Percentiles rank a stretch among this genome's conserved stretches.
phyloP scores from a whole-genome alignment of 2,797 vertebrate species.

The Botia almorhae region DNA sequence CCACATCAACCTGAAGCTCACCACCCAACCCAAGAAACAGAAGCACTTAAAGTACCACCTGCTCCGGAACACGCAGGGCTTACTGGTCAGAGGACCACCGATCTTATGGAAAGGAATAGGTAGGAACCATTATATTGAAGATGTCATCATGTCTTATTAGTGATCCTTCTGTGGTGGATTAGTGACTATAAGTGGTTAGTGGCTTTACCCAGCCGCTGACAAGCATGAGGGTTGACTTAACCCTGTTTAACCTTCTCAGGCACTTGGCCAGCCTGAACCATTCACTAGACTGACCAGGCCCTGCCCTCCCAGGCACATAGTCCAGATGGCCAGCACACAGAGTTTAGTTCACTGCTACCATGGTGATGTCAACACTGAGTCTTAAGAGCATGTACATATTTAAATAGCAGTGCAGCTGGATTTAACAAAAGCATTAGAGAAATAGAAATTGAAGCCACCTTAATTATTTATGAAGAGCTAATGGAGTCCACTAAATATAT shows the following conservation, averaged over 20 bases:
- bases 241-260: background rate
- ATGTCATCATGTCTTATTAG: background rate
- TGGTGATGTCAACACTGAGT: slow-evolving; percentile 4
- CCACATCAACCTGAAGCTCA: slow-evolving; percentile 97
- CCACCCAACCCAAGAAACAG: slow-evolving; percentile 98
- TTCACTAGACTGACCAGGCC: background rate
- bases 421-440: background rate
- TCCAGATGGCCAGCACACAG: slow-evolving; percentile 13
- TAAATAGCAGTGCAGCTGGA: background rate
- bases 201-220: background rate
- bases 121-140: slow-evolving; percentile 66
- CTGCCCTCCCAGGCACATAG: slow-evolving; percentile 11
- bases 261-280: background rate
- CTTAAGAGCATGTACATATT: slow-evolving; percentile 15
- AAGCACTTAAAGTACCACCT: slow-evolving; percentile 96
- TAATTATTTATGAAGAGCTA: background rate
- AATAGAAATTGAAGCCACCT: background rate
- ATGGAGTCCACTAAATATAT: background rate
- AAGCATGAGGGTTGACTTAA: background rate
- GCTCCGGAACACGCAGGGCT: slow-evolving; percentile 87
- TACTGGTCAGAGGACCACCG: slow-evolving; percentile 86
- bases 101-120: slow-evolving; percentile 95
- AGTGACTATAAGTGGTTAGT: background rate
- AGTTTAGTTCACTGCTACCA: slow-evolving; percentile 23
- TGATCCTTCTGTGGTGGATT: background rate